These are phyloP conservation scores for Cotesia chilonis DNA, from an alignment of 1,140 invertebrate species.

Conservation along the genomic window DNA sequence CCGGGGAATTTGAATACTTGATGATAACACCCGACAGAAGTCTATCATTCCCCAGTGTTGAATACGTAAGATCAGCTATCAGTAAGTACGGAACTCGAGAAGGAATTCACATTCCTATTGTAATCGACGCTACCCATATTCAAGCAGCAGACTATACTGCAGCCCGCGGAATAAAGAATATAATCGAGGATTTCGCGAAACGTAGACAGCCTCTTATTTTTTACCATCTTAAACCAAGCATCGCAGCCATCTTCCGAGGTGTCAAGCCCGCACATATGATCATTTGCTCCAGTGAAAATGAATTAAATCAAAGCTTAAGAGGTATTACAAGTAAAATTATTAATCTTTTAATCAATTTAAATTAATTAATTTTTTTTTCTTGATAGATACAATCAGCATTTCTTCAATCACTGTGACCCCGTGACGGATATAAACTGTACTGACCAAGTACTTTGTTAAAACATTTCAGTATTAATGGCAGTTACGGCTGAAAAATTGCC, in stretches of 20 bases:
- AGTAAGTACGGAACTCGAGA: slow-evolving; percentile 74
- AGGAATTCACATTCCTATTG: slow-evolving; percentile 72
- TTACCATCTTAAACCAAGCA: slow-evolving; percentile 78
- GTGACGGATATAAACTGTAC: background rate
- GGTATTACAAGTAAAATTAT: slow-evolving; percentile 43
- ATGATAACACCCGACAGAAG: slow-evolving; percentile 77
- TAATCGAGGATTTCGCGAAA: slow-evolving; percentile 78
- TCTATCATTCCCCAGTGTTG: slow-evolving; percentile 79
- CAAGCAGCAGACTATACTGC: slow-evolving; percentile 81
- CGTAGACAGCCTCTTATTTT: slow-evolving; percentile 79
- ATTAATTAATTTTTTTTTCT: background rate
- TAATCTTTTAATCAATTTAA: background rate
- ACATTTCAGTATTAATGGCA: no score
- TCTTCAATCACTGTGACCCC: background rate
- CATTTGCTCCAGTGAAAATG: slow-evolving; percentile 70
- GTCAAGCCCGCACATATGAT: slow-evolving; percentile 75
- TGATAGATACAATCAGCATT: background rate
- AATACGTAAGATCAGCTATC: slow-evolving; percentile 78
- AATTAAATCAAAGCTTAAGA: slow-evolving; percentile 72
- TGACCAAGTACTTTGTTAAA: background rate
- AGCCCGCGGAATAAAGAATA: slow-evolving; percentile 77
- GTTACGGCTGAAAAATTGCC: no score
- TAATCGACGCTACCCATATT: slow-evolving; percentile 80
- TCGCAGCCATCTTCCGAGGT: slow-evolving; percentile 74
- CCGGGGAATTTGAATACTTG: slow-evolving; percentile 73